These are phyloP conservation scores for Chromobotia macracanthus DNA, from an alignment of 2,797 vertebrate species.

Conservation along the genomic window DNA sequence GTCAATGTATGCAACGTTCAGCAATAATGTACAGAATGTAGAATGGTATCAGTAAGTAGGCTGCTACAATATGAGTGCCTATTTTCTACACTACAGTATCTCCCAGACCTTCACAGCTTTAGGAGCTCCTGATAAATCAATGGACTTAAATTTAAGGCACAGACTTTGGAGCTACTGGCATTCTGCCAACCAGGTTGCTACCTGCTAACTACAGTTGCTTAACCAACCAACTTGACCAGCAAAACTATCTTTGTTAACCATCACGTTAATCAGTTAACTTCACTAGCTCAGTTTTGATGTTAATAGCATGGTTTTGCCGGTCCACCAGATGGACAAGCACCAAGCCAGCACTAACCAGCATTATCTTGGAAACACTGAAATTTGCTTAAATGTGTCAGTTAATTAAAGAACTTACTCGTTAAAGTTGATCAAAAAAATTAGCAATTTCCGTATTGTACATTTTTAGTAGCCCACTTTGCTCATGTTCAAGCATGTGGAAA, in stretches of 20 bases:
- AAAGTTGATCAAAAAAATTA: too few relatives aligned
- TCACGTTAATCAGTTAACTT: not conserved
- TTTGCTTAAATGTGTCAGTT: not conserved
- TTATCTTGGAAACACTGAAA: not conserved
- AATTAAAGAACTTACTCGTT: too few relatives aligned
- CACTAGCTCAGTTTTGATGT: not conserved
- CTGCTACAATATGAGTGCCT: not conserved
- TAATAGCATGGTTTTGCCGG: not conserved
- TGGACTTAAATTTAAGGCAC: not conserved
- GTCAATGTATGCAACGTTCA: not conserved
- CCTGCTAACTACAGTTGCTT: not conserved
- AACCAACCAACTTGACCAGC: not conserved
- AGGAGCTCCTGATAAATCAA: not conserved
- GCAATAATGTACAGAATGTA: not conserved
- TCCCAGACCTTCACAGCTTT: not conserved
- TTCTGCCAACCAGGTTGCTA: too few relatives aligned
- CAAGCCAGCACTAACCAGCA: not conserved
- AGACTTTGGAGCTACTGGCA: not conserved
- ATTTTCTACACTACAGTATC: not conserved
- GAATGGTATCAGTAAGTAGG: not conserved
- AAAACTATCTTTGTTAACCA: not conserved
- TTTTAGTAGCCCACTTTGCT: constrained; percentile 19
- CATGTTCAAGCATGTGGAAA: too few relatives aligned
- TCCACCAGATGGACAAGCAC: not conserved
- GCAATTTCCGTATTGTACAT: too few relatives aligned